phyloP scores from a whole-genome alignment of 2,888 invertebrate genomes.

The Hemaris fuciformis region DNA sequence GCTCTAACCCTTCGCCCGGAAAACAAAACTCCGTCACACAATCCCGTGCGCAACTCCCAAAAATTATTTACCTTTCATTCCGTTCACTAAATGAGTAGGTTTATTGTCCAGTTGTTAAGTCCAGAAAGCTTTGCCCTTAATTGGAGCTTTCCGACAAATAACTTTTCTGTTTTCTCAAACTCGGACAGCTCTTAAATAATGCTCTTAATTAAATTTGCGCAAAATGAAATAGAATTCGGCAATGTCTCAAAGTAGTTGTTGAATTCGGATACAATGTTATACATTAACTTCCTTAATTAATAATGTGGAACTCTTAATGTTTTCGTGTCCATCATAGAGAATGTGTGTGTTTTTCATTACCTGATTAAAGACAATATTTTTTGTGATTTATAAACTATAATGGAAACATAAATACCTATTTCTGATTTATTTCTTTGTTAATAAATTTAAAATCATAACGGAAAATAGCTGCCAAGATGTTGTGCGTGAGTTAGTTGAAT shows the following conservation, averaged over 20 bases:
- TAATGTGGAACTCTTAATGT: conserved; percentile 11
- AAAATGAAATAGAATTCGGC: conserved; percentile 53
- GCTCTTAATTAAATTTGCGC: conserved; percentile 71
- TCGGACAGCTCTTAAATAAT: conserved; percentile 75
- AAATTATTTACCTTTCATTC: conserved; percentile 79
- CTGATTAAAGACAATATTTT: too few relatives aligned
- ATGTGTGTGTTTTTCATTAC: background rate
- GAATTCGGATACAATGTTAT: conserved; percentile 25
- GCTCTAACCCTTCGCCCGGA: conserved; percentile 41
- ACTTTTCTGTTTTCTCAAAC: conserved; percentile 79
- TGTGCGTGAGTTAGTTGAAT: too few relatives aligned
- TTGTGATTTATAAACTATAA: too few relatives aligned
- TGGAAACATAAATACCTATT: too few relatives aligned
- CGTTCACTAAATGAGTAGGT: conserved; percentile 78
- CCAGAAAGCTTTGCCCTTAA: conserved; percentile 79
- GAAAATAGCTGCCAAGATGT: too few relatives aligned
- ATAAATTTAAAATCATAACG: too few relatives aligned
- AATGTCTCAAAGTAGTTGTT: conserved; percentile 40
- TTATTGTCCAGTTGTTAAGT: conserved; percentile 81
- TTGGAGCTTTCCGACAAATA: conserved; percentile 79
- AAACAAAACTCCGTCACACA: conserved; percentile 53
- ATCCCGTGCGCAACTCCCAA: conserved; percentile 51
- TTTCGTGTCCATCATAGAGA: background rate
- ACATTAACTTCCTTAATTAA: conserved; percentile 26
- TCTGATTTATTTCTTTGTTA: too few relatives aligned